Percentiles rank a stretch among this genome's conserved stretches.
phyloP scores from a whole-genome alignment of 37 sponge, comb jelly and placozoan genomes.

The Spongilla lacustris region DNA sequence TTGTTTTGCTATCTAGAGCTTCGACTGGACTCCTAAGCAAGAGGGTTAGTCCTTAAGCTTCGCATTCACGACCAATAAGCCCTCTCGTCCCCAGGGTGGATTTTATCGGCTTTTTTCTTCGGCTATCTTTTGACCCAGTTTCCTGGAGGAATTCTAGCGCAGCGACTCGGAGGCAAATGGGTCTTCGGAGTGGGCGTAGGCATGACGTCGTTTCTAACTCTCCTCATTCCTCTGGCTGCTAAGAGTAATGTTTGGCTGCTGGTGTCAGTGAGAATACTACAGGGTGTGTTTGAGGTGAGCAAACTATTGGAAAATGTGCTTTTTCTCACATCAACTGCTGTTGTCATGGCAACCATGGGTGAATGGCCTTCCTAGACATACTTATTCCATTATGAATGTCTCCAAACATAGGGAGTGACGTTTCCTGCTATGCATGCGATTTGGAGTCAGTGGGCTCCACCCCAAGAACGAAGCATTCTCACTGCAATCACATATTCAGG shows the following conservation, averaged over 20 bases:
- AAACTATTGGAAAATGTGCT: too few species aligned
- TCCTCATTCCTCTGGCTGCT: slow-evolving; percentile 89
- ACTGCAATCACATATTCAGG: slow-evolving; percentile 80
- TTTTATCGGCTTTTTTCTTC: slow-evolving; percentile 88
- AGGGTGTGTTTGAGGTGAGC: slow-evolving; percentile 92
- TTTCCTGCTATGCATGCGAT: slow-evolving; percentile 93
- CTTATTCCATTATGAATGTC: too few species aligned
- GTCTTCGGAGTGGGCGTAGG: slow-evolving; percentile 84
- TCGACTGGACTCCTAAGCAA: not conserved
- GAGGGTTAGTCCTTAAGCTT: not conserved
- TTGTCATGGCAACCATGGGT: not conserved
- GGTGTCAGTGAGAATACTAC: slow-evolving; percentile 78
- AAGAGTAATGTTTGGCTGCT: slow-evolving; percentile 51
- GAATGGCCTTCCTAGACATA: too few species aligned
- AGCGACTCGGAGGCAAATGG: slow-evolving; percentile 77
- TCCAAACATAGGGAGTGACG: slow-evolving; percentile 80
- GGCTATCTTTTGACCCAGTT: slow-evolving; percentile 95
- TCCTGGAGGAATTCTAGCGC: slow-evolving; percentile 91
- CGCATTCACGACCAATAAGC: not conserved
- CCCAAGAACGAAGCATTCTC: slow-evolving; percentile 78
- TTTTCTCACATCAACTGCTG: too few species aligned
- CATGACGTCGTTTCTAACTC: slow-evolving; percentile 81
- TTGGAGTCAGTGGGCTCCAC: slow-evolving; percentile 95
- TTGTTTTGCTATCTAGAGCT: not conserved
- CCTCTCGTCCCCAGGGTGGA: slow-evolving; percentile 60